Conservation (phyloP, 2,888 invertebrate species). For the Aphidius colemani region DNA sequence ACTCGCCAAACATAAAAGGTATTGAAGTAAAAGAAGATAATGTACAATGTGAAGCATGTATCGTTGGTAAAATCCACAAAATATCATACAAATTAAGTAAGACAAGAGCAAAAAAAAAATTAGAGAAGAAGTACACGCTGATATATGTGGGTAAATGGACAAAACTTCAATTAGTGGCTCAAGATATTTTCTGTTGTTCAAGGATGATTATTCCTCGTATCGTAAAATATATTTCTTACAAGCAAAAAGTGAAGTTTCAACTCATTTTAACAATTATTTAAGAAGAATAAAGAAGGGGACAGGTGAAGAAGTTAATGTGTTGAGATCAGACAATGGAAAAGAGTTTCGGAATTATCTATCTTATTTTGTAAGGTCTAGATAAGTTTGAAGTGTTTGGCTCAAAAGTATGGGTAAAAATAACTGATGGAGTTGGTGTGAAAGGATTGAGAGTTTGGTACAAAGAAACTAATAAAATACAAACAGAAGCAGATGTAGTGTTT, state of each 20-base stretch:
- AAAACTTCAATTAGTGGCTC: constrained; percentile 27
- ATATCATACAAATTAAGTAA: constrained; percentile 22
- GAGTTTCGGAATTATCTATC: too few species aligned
- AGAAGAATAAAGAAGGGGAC: constrained; percentile 19
- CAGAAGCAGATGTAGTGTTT: constrained; percentile 27
- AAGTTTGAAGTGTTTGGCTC: constrained; percentile 35
- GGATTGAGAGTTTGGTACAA: constrained; percentile 29
- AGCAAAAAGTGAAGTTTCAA: constrained; percentile 23
- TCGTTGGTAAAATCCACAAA: constrained; percentile 33
- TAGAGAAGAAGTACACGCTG: constrained; percentile 26
- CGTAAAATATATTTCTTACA: constrained; percentile 27
- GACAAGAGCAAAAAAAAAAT: constrained; percentile 8
- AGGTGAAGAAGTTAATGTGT: constrained; percentile 6
- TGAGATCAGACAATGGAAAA: constrained; percentile 23
- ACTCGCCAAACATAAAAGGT: constrained; percentile 31
- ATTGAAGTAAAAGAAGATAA: constrained; percentile 25
- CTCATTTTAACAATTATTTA: constrained; percentile 16
- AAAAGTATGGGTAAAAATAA: constrained; percentile 31
- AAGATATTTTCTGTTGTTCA: constrained; percentile 29
- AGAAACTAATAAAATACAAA: background rate
- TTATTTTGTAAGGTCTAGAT: too few species aligned
- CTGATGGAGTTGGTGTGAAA: constrained; percentile 26
- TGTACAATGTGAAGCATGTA: constrained; percentile 35
- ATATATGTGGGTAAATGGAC: constrained; percentile 31
- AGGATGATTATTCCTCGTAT: constrained; percentile 25